These are phyloP conservation scores for Nesoenas mayeri DNA, from an alignment of 2,113 vertebrate genomes.

Conservation along the genomic window DNA sequence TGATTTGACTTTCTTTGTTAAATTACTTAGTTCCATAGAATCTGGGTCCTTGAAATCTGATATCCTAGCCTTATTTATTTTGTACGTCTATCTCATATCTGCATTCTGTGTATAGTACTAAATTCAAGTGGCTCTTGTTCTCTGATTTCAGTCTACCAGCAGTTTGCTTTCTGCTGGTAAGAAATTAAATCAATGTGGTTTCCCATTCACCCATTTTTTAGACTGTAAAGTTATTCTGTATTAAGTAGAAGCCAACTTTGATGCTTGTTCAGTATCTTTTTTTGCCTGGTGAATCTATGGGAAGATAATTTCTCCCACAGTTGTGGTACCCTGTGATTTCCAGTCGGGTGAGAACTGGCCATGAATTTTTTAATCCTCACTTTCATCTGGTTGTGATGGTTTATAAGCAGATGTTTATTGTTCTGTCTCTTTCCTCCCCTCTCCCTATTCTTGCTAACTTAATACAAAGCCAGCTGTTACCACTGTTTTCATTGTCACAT, in stretches of 20 bases:
- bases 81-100: background rate
- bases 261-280: background rate
- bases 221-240: background rate
- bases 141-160: constrained; percentile 29
- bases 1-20: constrained; percentile 25
- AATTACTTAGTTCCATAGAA: background rate
- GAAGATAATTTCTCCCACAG: constrained; percentile 33
- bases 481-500: background rate
- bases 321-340: constrained; percentile 2
- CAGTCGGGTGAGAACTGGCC: constrained; percentile 14
- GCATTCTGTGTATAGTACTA: background rate
- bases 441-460: background rate
- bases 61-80: background rate
- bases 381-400: constrained; percentile 40
- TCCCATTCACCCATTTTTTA: background rate
- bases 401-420: constrained; percentile 23
- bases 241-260: constrained; percentile 14
- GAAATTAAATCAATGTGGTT: constrained; percentile 44
- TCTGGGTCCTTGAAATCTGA: constrained; percentile 20
- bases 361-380: background rate
- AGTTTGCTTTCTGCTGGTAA: constrained; percentile 24
- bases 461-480: background rate
- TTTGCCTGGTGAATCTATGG: constrained; percentile 8
- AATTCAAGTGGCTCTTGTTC: constrained; percentile 26
- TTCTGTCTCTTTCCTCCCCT: background rate